Base-by-base conservation (phyloP, 1,140 invertebrate species). In the Drosophila parvula region DNA sequence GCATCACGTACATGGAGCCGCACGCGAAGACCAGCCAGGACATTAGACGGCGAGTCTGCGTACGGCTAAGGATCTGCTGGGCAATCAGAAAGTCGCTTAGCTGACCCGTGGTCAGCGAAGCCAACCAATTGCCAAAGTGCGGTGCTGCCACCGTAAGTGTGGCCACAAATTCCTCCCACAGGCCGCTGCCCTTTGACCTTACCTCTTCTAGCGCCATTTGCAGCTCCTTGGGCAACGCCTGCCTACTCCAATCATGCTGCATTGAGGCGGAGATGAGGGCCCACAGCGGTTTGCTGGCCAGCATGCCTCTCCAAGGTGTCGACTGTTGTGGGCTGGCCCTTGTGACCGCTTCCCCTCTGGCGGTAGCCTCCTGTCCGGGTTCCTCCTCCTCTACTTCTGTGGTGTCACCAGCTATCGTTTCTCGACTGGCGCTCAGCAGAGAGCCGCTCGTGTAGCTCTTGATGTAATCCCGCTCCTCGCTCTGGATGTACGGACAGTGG, bases 161-260 rank as follows among this genome's bases (percentile, higher is more conserved):
- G 16, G 45, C 18, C 22, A 40, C 30, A 3, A 88, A 18, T 10
- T 83, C 65, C 1, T 41, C 14, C 79, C 76, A 86, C 5, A 78
- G 5, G 5, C 32, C 41, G 27, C 30, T 67, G 32, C 57, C 59
- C 5, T 41, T 32, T 2, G 40, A 6, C 5, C 64, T 45, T 0
- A 88, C 8, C 2, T 88, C 51, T 0, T 79, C 44, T 10, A 86
- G 47, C 18, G 74, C 8, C 22, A 55, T 12, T 6, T 97, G 97
- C 11, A 98, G 93, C 79, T 97, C 96, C 14, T 96, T 97, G 14
- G 98, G 94, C 92, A 98, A 94, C 5, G 96, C 97, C 80, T 97
- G 97, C 82, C 96, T 96, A 1, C 95, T 96, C 95, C 96, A 98
- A 90, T 97, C 96, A 84, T 97, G 96, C 12, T 89, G 79, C 82